Conservation (phyloP, 2,888 invertebrate genomes). For the Merodon equestris region DNA sequence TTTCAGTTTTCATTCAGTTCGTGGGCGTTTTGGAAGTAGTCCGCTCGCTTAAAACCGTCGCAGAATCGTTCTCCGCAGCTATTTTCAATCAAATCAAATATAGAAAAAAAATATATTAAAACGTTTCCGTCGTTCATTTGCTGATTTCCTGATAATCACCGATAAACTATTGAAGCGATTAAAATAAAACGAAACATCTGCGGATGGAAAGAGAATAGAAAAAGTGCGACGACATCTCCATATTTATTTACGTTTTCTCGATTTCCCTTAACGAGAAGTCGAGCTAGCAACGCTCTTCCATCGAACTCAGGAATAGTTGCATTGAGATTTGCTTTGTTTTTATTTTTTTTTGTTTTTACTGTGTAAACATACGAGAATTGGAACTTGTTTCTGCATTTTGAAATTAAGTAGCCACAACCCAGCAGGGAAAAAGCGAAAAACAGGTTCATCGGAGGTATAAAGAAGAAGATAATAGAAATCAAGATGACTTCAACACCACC, state of each 20-base stretch:
- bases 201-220: conserved; percentile 17
- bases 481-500: conserved; percentile 78
- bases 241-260: conserved; percentile 45
- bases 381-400: conserved; percentile 44
- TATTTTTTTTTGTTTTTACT: too few relatives aligned
- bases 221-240: conserved; percentile 29
- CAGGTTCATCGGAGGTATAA: conserved; percentile 50
- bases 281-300: too few relatives aligned
- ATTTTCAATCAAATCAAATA: neutral
- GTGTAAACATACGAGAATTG: conserved; percentile 34
- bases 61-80: conserved; percentile 20
- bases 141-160: too few relatives aligned
- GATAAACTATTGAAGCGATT: neutral
- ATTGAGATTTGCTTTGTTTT: conserved; percentile 4
- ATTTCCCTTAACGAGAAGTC: conserved; percentile 9
- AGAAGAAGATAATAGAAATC: conserved; percentile 68
- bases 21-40: conserved; percentile 15
- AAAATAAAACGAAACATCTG: conserved; percentile 26
- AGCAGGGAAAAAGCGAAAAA: conserved; percentile 36
- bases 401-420: too few relatives aligned
- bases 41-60: conserved; percentile 18
- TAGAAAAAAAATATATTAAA: too few relatives aligned
- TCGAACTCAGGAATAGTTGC: neutral
- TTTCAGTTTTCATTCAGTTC: conserved; percentile 64
- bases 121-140: too few relatives aligned